Evolutionary conservation across 2,113 vertebrate species (phyloP), one percentile per base, ranked within the genome.

Genomic region (Oncorhynchus nerka): DNA sequence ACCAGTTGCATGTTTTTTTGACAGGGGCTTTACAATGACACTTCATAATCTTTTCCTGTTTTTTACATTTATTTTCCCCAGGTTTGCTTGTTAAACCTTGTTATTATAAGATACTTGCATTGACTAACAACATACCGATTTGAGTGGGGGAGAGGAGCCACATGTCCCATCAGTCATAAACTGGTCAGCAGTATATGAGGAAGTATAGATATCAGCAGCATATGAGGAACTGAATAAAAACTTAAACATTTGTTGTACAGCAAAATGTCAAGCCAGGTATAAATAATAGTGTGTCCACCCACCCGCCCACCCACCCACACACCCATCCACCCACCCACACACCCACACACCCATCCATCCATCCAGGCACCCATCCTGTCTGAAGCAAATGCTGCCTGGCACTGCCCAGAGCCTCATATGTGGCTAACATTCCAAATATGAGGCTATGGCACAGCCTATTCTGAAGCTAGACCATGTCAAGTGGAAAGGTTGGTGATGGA

Each of bases 211-310:
- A 34, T 86, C 85, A 87, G 70, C 76, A 45, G 70, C 49, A 77
- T 71, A 84, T 28, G 75, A 77, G 70, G 55, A 68, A 75, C 79
- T 71, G 84, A 85, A 87, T 83, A 83, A 83, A 83, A 89, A 80
- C 11, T 75, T 79, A 80, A 75, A 84, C 72, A 83, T 80, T 81
- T 87, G 64, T 79, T 67, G 12, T 6, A 67, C 5, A 30, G 3
- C 13, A 24, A 89, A 89, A 89, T 89, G 82, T 87, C 83, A 88
- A n/a, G 69, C 68, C 77, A 66, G 3, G 24, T 34, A 26, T 48
- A 82, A 80, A 55, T 51, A 1, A 51, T 26, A 55, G 4, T 55
- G 32, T 45, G 32, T 76, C 51, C 20, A 19, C 19, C 45, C 39
- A 79, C 66, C 15, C 49, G 3, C 49, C 0, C 13, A 15, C 34